A percentile compares a stretch with the other conserved stretches of the same genome.
These are phyloP conservation scores for Drosophila punjabiensis DNA, from an alignment of 1,140 invertebrate genomes.

Conservation along the genomic window DNA sequence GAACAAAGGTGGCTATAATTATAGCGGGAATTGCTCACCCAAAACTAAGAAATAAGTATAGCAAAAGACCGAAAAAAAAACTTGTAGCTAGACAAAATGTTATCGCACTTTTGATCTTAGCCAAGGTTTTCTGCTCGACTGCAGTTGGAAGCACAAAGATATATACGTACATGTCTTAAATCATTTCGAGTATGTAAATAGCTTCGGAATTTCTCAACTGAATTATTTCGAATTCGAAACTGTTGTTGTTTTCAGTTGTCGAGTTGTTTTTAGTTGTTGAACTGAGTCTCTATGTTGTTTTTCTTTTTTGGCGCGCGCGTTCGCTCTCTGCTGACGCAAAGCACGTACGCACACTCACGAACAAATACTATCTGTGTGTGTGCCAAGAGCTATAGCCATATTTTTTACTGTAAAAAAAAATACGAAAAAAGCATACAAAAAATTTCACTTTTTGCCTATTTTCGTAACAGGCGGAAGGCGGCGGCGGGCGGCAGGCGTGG, in stretches of 20 bases:
- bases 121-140: constrained; percentile 44
- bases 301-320: constrained; percentile 46
- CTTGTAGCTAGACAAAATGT: constrained; percentile 8
- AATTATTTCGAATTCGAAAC: constrained; percentile 52
- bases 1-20: constrained; percentile 14
- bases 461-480: constrained; percentile 48
- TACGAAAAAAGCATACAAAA: constrained; percentile 43
- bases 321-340: constrained; percentile 66
- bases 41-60: not conserved
- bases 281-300: constrained; percentile 23
- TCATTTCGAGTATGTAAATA: constrained; percentile 8
- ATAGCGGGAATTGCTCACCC: not conserved
- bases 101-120: constrained; percentile 58
- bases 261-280: constrained; percentile 25
- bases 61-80: not conserved
- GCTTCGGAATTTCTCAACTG: constrained; percentile 38
- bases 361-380: constrained; percentile 16
- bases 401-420: constrained; percentile 49
- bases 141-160: constrained; percentile 12
- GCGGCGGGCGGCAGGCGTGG: constrained; percentile 25
- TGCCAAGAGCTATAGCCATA: constrained; percentile 23
- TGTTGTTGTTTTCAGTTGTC: constrained; percentile 41
- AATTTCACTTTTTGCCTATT: constrained; percentile 82
- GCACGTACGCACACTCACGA: constrained; percentile 64
- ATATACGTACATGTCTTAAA: not conserved